Evolutionary conservation across 1,140 invertebrate species (phyloP), one percentile per base, ranked within the genome.

Genomic region (Drosophila sechellia): DNA sequence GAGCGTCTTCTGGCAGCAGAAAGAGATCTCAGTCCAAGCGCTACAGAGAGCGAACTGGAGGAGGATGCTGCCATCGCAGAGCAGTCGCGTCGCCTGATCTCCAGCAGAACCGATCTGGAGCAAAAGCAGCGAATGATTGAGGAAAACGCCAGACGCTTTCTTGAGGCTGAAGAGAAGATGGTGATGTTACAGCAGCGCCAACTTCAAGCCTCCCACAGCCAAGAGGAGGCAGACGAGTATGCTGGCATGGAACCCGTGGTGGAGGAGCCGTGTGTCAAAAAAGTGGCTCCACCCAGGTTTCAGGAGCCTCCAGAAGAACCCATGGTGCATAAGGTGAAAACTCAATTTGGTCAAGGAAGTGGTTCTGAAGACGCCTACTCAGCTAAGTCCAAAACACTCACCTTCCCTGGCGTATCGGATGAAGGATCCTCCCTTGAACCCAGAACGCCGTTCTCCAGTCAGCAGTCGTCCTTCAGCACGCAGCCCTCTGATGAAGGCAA

Each of bases 131-230:
- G 70, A n/a, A 52, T 79, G n/a, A 91, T 90, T 15, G 90, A 92
- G 43, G 90, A 91, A 54, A 91, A 92, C n/a, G 90, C 90, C 0
- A 69, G 84, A 6, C 65, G 73, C 1, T 91, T 92, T 43, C 48
- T 92, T 34, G 90, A 92, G 46, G 90, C 90, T n/a, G 90, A 92
- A 46, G 79, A 92, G 60, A 81, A 91, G 58, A 92, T 92, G 90
- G 90, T 86, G 12, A 74, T 78, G 53, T 43, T 91, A 42, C 90
- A 91, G 34, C 86, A 86, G 25, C 71, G 85, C 40, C 59, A 80
- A 49, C 53, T 83, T 3, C 69, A 76, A 43, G 79, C 72, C 13
- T 54, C 50, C 0, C 74, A 40, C 25, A 77, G 34, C 40, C 40
- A 66, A 15, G 48, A 85, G 13, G 78, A 85, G 53, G 69, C 63